Evolutionary conservation across 2,113 vertebrate species (phyloP).

Genomic region (Labrus mixtus): DNA sequence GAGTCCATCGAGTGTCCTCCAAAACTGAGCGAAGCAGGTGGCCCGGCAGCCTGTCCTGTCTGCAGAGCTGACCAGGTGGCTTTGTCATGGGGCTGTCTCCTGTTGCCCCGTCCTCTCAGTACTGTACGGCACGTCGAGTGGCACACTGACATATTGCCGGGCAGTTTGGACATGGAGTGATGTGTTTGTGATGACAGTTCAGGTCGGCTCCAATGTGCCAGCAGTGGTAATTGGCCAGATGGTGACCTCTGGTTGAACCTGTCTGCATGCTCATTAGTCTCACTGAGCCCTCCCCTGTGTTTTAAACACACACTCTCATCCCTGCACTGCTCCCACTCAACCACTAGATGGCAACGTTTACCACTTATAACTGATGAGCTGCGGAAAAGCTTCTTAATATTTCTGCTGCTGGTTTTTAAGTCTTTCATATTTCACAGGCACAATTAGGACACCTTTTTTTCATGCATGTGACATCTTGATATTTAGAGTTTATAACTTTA

Average conservation of each 20-base stretch:
- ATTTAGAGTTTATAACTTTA: background rate
- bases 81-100: conserved; percentile 78
- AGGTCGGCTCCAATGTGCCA: conserved; percentile 89
- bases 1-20: conserved; percentile 70
- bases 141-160: conserved; percentile 81
- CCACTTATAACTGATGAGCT: conserved; percentile 64
- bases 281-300: conserved; percentile 65
- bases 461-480: background rate
- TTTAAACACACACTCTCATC: conserved; percentile 23
- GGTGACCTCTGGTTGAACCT: conserved; percentile 92
- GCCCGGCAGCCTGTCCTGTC: conserved; percentile 74
- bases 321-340: fast-evolving
- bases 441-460: conserved; percentile 33
- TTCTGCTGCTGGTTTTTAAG: conserved; percentile 3
- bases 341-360: conserved; percentile 87
- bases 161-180: conserved; percentile 82
- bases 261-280: conserved; percentile 89
- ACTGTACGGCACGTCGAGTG: conserved; percentile 78
- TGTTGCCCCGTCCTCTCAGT: conserved; percentile 71
- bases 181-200: conserved; percentile 89
- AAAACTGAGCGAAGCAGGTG: conserved; percentile 75
- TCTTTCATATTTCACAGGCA: conserved; percentile 35
- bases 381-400: background rate
- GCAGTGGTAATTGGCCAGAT: conserved; percentile 92
- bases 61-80: conserved; percentile 78